Conservation (phyloP, 2,113 vertebrate genomes). For the Rhineura floridana region DNA sequence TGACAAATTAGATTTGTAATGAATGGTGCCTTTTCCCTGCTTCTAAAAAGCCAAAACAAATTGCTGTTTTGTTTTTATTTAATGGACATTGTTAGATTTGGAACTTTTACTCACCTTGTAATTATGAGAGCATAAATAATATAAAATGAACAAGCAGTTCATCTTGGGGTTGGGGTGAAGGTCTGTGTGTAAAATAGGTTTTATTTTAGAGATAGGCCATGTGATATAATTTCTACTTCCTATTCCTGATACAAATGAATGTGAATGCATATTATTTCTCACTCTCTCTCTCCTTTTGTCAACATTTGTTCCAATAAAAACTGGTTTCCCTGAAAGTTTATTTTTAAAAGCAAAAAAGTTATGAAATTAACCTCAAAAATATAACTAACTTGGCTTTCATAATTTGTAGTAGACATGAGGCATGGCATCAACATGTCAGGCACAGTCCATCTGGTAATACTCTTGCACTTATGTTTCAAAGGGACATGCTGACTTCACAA, state of each 20-base stretch:
- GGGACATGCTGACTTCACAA: not conserved
- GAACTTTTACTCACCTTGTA: not conserved
- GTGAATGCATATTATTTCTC: not conserved
- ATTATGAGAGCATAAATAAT: not conserved
- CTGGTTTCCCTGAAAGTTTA: too few relatives aligned
- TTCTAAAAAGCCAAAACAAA: conserved; percentile 50
- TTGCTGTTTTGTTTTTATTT: conserved; percentile 30
- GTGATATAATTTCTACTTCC: not conserved
- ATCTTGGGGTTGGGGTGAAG: not conserved
- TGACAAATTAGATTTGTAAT: conserved; percentile 62
- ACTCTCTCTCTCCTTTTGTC: too few relatives aligned
- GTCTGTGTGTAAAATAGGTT: not conserved
- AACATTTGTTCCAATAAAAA: too few relatives aligned
- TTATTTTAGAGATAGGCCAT: not conserved
- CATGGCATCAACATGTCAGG: not conserved
- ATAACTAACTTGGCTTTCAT: not conserved
- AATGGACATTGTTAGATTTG: conserved; percentile 36
- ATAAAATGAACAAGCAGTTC: not conserved
- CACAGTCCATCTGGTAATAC: not conserved
- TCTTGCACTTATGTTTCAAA: not conserved
- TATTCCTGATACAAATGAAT: not conserved
- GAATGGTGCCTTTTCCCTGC: conserved; percentile 37
- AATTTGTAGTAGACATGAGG: not conserved
- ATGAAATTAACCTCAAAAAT: too few relatives aligned
- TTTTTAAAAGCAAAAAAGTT: too few relatives aligned